phyloP scores from a whole-genome alignment of 2,888 invertebrate species.

The Monochamus alternatus region DNA sequence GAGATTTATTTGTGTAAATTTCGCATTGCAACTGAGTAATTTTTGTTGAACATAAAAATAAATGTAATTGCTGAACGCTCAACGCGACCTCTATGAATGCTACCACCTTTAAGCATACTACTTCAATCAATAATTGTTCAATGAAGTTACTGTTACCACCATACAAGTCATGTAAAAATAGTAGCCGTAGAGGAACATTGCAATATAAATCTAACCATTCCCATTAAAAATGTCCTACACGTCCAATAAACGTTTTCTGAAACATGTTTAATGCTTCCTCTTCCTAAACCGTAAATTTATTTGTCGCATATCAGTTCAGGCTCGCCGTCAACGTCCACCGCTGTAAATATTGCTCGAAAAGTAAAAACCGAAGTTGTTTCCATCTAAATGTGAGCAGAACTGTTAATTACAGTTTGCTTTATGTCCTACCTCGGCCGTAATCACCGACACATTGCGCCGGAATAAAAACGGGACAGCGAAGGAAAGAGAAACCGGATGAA shows the following conservation, averaged over 20 bases:
- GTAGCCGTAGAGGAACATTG: not conserved
- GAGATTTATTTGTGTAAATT: no score
- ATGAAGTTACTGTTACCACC: no score
- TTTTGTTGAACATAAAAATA: no score
- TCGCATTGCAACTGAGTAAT: no score
- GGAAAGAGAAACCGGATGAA: slow-evolving; percentile 42
- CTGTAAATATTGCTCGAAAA: slow-evolving; percentile 48
- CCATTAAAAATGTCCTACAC: slow-evolving; percentile 30
- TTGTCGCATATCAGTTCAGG: slow-evolving; percentile 46
- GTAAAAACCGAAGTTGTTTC: slow-evolving; percentile 31
- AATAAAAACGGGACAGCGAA: slow-evolving; percentile 36
- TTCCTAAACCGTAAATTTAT: slow-evolving; percentile 55
- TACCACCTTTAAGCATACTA: no score
- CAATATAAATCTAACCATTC: not conserved
- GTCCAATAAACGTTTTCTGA: slow-evolving; percentile 27
- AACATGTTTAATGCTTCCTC: slow-evolving; percentile 48
- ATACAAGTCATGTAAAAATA: no score
- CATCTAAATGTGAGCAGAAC: slow-evolving; percentile 33
- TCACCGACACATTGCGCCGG: slow-evolving; percentile 39
- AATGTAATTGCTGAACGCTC: no score
- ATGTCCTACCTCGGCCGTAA: slow-evolving; percentile 44
- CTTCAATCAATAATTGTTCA: no score
- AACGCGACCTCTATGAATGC: no score
- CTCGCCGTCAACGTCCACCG: slow-evolving; percentile 46
- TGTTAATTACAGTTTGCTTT: slow-evolving; percentile 51